phyloP scores from a whole-genome alignment of 2,797 vertebrate species.

The Cetoscarus ocellatus region DNA sequence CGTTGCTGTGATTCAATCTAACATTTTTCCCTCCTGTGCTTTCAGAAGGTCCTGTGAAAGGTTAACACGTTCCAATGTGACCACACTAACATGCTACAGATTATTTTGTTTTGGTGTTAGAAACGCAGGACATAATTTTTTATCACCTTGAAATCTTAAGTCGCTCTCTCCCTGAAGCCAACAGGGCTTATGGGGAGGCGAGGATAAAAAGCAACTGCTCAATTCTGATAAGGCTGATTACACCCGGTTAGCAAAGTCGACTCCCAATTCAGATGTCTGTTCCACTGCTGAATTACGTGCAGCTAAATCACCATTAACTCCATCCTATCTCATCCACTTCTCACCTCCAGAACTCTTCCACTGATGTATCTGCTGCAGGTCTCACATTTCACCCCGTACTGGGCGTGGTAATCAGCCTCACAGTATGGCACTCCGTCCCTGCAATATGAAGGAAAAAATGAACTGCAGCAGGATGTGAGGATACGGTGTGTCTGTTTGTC shows the following conservation, averaged over 20 bases:
- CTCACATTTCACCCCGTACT: conserved; percentile 98
- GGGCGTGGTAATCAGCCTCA: conserved; percentile 96
- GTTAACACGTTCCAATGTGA: background rate
- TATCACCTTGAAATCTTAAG: conserved; percentile 54
- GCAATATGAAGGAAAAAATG: conserved; percentile 52
- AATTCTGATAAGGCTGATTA: conserved; percentile 56
- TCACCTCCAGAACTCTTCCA: conserved; percentile 97
- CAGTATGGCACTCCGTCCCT: conserved; percentile 98
- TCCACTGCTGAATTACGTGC: conserved; percentile 2
- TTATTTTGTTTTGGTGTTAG: conserved; percentile 43
- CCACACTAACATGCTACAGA: background rate
- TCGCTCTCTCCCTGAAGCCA: conserved; percentile 46
- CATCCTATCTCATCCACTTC: conserved; percentile 61
- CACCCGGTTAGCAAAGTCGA: conserved; percentile 19
- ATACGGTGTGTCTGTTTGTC: background rate
- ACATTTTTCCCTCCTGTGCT: background rate
- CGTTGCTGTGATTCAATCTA: conserved; percentile 9
- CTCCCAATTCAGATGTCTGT: conserved; percentile 37
- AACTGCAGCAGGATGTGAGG: background rate
- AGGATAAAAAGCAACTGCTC: conserved; percentile 51
- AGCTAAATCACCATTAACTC: conserved; percentile 10
- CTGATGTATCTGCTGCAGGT: conserved; percentile 98
- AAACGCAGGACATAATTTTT: conserved; percentile 15
- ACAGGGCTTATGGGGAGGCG: conserved; percentile 35
- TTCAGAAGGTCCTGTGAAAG: background rate